These are phyloP conservation scores for Arctia plantaginis DNA, from an alignment of 2,888 invertebrate species.

Conservation along the genomic window DNA sequence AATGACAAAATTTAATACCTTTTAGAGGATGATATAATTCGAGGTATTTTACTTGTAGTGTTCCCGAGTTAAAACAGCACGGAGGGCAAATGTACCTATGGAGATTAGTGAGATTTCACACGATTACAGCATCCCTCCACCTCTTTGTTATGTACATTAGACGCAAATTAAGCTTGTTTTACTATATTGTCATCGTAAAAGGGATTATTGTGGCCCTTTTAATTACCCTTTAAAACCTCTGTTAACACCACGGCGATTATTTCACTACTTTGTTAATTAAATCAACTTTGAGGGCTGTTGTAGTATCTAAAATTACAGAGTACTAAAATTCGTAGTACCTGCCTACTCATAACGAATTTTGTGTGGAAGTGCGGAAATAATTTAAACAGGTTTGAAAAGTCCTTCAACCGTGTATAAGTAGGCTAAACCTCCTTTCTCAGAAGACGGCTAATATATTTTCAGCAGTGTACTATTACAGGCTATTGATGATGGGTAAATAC, in stretches of 20 bases:
- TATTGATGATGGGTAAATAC: not conserved
- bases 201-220: constrained; percentile 1
- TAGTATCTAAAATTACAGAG: not conserved
- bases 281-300: not conserved
- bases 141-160: constrained; percentile 22
- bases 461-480: no score
- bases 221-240: not conserved
- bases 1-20: constrained; percentile 19
- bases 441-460: no score
- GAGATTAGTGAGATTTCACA: constrained; percentile 23
- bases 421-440: no score
- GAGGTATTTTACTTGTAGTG: constrained; percentile 11
- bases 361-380: not conserved
- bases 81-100: constrained; percentile 20
- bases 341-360: not conserved
- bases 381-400: not conserved
- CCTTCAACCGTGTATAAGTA: not conserved
- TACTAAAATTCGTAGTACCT: not conserved
- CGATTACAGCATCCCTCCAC: constrained; percentile 14
- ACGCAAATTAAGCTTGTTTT: constrained; percentile 21
- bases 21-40: constrained; percentile 1
- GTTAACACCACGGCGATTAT: not conserved
- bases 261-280: not conserved
- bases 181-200: not conserved
- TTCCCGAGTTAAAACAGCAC: constrained; percentile 14